These are phyloP conservation scores for Drosophila bunnanda DNA, from an alignment of 2,888 invertebrate genomes.

Conservation along the genomic window DNA sequence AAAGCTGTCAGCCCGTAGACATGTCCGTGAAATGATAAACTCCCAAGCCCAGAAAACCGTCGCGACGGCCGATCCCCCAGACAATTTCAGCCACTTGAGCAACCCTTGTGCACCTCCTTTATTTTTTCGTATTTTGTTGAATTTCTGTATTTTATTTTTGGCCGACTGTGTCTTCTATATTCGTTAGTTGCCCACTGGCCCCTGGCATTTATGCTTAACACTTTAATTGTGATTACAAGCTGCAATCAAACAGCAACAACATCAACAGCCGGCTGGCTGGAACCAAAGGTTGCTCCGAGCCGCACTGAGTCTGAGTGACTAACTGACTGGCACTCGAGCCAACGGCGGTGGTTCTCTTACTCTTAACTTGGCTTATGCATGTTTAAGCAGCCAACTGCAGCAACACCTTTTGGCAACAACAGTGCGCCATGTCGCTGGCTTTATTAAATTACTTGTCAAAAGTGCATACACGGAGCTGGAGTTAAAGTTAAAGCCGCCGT, in stretches of 20 bases:
- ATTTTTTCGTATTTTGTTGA: conserved; percentile 9
- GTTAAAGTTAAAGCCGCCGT: conserved; percentile 30
- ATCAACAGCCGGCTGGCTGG: not conserved
- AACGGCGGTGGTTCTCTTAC: conserved; percentile 51
- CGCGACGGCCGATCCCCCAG: conserved; percentile 48
- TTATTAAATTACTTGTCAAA: conserved; percentile 81
- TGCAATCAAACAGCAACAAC: conserved; percentile 63
- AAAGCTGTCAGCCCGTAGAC: conserved; percentile 68
- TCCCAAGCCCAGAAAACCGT: conserved; percentile 44
- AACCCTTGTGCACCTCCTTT: conserved; percentile 60
- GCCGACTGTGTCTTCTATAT: conserved; percentile 43
- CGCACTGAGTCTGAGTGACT: conserved; percentile 48
- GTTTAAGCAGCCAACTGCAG: conserved; percentile 49
- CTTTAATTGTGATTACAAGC: conserved; percentile 83
- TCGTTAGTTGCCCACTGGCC: conserved; percentile 59
- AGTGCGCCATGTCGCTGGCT: conserved; percentile 76
- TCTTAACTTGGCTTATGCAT: conserved; percentile 56
- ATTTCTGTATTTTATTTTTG: too few relatives aligned
- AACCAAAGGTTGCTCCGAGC: conserved; percentile 37
- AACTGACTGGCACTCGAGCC: conserved; percentile 67
- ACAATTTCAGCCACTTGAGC: conserved; percentile 44
- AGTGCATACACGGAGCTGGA: conserved; percentile 60
- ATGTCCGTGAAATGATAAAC: conserved; percentile 69
- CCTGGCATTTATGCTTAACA: conserved; percentile 81
- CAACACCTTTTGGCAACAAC: conserved; percentile 48